Conservation (phyloP, 2,888 invertebrate genomes). For the Heliconius sara region DNA sequence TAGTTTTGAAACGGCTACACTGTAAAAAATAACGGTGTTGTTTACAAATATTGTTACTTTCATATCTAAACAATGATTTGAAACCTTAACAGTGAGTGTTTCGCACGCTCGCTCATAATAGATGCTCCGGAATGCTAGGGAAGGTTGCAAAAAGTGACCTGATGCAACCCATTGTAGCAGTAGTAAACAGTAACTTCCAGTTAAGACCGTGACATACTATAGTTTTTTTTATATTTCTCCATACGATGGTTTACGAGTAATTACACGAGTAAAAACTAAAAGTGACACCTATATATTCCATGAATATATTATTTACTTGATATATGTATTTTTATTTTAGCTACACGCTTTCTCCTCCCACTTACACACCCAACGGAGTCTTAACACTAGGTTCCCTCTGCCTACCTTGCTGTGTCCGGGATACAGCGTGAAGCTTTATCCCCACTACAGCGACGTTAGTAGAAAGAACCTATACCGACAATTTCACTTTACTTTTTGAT, state of each 20-base stretch:
- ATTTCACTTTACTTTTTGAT: too few species aligned
- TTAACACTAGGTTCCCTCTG: too few species aligned
- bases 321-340: not conserved
- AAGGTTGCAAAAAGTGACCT: slow-evolving; percentile 25
- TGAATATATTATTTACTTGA: too few species aligned
- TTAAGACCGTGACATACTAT: not conserved
- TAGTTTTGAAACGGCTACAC: too few species aligned
- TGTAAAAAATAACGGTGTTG: too few species aligned
- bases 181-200: slow-evolving; percentile 1
- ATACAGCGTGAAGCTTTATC: too few species aligned
- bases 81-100: slow-evolving; percentile 7
- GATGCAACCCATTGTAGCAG: slow-evolving; percentile 19
- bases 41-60: not conserved
- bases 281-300: too few species aligned
- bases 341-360: not conserved
- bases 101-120: not conserved
- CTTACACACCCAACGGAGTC: too few species aligned
- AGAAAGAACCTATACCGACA: too few species aligned
- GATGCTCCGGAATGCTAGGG: not conserved
- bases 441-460: too few species aligned
- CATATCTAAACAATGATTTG: not conserved
- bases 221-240: not conserved
- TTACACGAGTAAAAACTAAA: not conserved
- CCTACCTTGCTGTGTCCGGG: too few species aligned
- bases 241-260: not conserved